Base-by-base conservation (phyloP, 30 jellyfish, hydroid and myxozoan species). In the Clytia hemisphaerica region DNA sequence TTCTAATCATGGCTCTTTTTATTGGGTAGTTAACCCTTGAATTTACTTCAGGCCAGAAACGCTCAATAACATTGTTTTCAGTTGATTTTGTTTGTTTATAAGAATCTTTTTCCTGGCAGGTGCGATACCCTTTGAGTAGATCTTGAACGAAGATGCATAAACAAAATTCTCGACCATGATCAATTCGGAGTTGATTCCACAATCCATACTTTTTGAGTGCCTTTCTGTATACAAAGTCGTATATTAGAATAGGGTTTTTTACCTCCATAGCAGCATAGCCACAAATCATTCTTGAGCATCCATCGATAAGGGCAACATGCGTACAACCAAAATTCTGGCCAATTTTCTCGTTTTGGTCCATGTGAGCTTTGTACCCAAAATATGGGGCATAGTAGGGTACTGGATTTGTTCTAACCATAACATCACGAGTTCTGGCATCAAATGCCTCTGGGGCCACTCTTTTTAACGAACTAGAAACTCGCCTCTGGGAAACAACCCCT, bases 371-470 rank as follows among this genome's bases (percentile, higher is more conserved):
- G 28, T 51, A 51, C 10, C 66, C 66, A 24, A 51, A 51, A 24
- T 51, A 51, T n/a, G n/a, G n/a, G n/a, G n/a, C n/a, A n/a, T n/a
- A n/a, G n/a, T n/a, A n/a, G 14, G 66, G 66, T 12, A 51, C 28
- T 24, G 66, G 66, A 51, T 51, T 51, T 14, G 66, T 51, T 51
- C 30, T 16, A 10, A 14, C 66, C 66, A 51, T 14, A 51, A 51
- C 28, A 24, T 51, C 66, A 14, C 66, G 66, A 14, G 66, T 51
- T 51, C 66, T 51, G 28, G 0, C 30, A 14, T 51, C 66, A 24
- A 51, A 51, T 51, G 66, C 66, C 10, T 51, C 66, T 51, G 66
- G 66, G 24, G 66, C 66, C 10, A 24, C 24, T 24, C 66, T 51
- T 51, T 24, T 22, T 22, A 51, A 22, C 21, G 66, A 51, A 14